phyloP scores from a whole-genome alignment of 1,140 invertebrate species.

The Samia ricini region DNA sequence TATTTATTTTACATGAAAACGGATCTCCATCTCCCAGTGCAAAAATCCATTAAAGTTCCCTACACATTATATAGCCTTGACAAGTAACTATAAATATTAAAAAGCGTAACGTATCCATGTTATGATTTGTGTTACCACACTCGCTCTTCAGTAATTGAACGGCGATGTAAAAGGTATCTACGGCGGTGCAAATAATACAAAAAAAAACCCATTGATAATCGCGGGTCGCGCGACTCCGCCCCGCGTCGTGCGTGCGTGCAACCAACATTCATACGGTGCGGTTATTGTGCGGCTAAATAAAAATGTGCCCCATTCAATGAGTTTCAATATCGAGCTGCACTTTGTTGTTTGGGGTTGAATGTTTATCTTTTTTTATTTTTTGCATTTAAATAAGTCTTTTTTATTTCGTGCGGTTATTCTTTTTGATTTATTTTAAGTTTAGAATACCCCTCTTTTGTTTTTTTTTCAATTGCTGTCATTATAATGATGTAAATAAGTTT shows the following conservation, averaged over 20 bases:
- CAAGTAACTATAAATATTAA: not conserved
- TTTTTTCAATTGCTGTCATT: too few relatives aligned
- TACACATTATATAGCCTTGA: not conserved
- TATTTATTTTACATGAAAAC: too few relatives aligned
- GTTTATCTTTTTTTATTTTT: slow-evolving; percentile 1
- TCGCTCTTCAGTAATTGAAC: slow-evolving; percentile 64
- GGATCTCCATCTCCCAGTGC: too few relatives aligned
- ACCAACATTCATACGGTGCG: not conserved
- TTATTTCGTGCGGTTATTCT: too few relatives aligned
- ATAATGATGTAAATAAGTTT: too few relatives aligned
- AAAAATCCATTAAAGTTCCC: not conserved
- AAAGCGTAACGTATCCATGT: not conserved
- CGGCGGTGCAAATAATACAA: slow-evolving; percentile 60
- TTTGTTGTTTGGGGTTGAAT: slow-evolving; percentile 19
- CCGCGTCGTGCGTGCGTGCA: slow-evolving; percentile 25
- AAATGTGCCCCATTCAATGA: slow-evolving; percentile 63
- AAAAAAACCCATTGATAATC: slow-evolving; percentile 59
- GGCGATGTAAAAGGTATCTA: slow-evolving; percentile 74
- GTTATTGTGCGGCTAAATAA: slow-evolving; percentile 58
- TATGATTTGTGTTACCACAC: not conserved
- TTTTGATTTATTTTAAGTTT: too few relatives aligned
- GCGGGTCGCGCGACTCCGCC: slow-evolving; percentile 55
- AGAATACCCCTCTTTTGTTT: too few relatives aligned
- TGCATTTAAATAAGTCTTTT: not conserved
- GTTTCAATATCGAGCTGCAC: slow-evolving; percentile 44